phyloP scores from a whole-genome alignment of 1,140 invertebrate species.

The Nasonia vitripennis region DNA sequence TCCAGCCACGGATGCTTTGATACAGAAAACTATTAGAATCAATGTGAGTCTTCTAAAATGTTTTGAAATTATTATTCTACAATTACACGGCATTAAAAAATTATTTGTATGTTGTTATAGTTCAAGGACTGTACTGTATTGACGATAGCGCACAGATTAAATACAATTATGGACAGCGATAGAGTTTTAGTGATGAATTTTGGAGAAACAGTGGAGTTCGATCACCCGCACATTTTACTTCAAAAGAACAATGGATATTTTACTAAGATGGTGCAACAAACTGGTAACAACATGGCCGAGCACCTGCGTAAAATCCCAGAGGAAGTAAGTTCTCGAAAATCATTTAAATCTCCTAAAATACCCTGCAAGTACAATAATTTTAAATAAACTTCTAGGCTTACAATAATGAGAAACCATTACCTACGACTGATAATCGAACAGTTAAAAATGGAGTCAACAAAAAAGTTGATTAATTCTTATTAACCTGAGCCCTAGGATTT shows the following conservation, averaged over 20 bases:
- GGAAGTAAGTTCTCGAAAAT: conserved; percentile 61
- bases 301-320: conserved; percentile 72
- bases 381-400: no score
- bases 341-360: neutral
- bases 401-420: no score
- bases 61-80: neutral
- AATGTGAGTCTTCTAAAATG: conserved; percentile 37
- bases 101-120: conserved; percentile 16
- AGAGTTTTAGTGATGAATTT: conserved; percentile 81
- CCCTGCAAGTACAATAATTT: no score
- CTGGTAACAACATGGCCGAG: conserved; percentile 68
- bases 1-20: conserved; percentile 79
- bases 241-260: conserved; percentile 68
- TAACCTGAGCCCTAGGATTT: no score
- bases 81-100: no score
- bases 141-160: conserved; percentile 50
- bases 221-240: conserved; percentile 79
- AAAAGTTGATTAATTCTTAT: no score
- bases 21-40: conserved; percentile 83
- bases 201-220: conserved; percentile 78
- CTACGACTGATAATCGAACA: no score
- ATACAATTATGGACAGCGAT: conserved; percentile 69
- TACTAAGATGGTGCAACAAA: conserved; percentile 73
- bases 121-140: conserved; percentile 47
- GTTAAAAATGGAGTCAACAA: no score